Evolutionary conservation across 1,140 invertebrate species (phyloP).

Genomic region (Euwallacea fornicatus): DNA sequence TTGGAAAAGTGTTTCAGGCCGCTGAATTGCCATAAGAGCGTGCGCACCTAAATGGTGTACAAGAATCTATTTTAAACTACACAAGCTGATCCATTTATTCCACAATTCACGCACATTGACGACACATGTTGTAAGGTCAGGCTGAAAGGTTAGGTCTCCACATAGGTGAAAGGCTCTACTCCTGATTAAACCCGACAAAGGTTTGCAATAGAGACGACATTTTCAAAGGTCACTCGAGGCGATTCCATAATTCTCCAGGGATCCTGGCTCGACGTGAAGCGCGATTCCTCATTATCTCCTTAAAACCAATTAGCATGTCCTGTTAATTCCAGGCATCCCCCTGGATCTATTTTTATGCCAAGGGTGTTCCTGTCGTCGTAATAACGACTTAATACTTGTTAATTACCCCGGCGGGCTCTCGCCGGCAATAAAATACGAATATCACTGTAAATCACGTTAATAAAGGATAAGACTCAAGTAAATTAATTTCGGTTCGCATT

Average conservation of each 20-base stretch:
- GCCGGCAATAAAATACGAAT: constrained; percentile 22
- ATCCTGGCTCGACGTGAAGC: constrained; percentile 3
- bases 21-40: too few species aligned
- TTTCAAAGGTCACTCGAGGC: constrained; percentile 36
- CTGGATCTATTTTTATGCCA: constrained; percentile 22
- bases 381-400: constrained; percentile 35
- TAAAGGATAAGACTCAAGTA: too few species aligned
- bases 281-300: constrained; percentile 33
- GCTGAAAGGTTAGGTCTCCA: constrained; percentile 31
- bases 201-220: constrained; percentile 34
- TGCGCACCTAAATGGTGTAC: not conserved
- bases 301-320: constrained; percentile 37
- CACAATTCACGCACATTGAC: constrained; percentile 25
- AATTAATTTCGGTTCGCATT: too few species aligned
- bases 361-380: constrained; percentile 32
- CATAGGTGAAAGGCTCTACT: constrained; percentile 34
- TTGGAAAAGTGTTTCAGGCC: too few species aligned
- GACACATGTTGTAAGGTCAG: constrained; percentile 35
- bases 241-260: constrained; percentile 18
- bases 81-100: constrained; percentile 10
- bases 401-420: constrained; percentile 26
- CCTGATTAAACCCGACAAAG: constrained; percentile 35
- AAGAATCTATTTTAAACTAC: not conserved
- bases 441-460: constrained; percentile 21
- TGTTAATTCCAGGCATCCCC: constrained; percentile 24